Conservation (phyloP, 2,113 vertebrate species). For the Platycercus adscitus region DNA sequence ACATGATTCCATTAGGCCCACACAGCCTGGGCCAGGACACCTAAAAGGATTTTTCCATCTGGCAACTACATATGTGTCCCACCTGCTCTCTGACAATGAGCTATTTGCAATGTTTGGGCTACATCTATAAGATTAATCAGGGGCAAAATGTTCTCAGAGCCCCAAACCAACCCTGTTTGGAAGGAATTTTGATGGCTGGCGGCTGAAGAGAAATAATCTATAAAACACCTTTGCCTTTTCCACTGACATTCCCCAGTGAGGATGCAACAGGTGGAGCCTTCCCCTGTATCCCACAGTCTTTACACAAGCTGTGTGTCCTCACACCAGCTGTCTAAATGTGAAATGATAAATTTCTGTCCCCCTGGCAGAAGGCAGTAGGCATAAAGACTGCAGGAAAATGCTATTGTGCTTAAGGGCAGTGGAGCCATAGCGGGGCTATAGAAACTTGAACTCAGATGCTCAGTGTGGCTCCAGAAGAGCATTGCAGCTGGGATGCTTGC, state of each 20-base stretch:
- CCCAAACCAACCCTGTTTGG: neutral
- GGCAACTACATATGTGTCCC: neutral
- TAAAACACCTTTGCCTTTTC: neutral
- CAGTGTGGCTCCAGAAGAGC: neutral
- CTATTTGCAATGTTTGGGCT: neutral
- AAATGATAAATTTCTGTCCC: neutral
- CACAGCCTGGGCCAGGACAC: neutral
- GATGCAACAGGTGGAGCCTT: neutral
- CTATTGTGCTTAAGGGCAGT: neutral
- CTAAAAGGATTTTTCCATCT: neutral
- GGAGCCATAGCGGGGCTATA: fast-evolving
- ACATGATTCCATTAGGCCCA: neutral
- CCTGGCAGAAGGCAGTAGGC: neutral
- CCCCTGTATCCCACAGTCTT: neutral
- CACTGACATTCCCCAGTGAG: neutral
- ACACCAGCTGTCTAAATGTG: neutral
- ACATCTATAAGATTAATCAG: neutral
- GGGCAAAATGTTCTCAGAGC: neutral
- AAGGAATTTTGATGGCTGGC: neutral
- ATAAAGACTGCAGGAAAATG: neutral
- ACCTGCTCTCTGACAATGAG: neutral
- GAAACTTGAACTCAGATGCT: neutral
- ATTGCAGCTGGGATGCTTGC: neutral
- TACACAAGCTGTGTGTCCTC: neutral
- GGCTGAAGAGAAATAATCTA: neutral